Conservation (phyloP, 2,113 vertebrate genomes). For the Camelus bactrianus region DNA sequence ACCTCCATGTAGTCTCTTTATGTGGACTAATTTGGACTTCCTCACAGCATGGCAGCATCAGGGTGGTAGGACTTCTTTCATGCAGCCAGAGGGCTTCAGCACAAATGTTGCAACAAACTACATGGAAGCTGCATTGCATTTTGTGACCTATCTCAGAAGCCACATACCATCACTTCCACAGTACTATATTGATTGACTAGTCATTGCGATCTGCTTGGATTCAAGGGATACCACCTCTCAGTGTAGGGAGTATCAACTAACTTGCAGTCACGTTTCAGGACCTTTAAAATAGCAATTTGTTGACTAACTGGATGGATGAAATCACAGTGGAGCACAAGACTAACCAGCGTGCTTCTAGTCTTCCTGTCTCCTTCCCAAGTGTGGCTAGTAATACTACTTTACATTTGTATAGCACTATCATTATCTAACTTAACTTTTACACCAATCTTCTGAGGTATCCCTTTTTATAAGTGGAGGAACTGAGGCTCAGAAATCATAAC, state of each 20-base stretch:
- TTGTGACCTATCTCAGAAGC: background rate
- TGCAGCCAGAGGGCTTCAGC: background rate
- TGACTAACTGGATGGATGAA: background rate
- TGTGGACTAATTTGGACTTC: background rate
- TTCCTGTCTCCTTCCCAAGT: background rate
- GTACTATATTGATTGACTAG: background rate
- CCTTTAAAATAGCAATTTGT: background rate
- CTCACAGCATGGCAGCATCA: background rate
- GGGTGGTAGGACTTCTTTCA: background rate
- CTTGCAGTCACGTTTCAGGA: constrained; percentile 9
- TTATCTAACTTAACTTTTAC: background rate
- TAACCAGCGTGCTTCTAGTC: background rate
- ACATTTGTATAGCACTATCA: background rate
- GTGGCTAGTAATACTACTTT: background rate
- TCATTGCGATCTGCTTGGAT: background rate
- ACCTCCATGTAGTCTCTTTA: background rate
- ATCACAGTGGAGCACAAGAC: background rate
- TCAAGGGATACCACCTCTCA: background rate
- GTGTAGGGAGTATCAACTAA: background rate
- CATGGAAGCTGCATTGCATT: background rate
- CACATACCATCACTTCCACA: background rate
- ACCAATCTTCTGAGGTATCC: background rate
- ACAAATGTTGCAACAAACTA: background rate
- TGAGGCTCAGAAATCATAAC: background rate
- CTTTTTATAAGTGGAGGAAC: background rate